phyloP scores from a whole-genome alignment of 2,797 vertebrate species.

The Pachyuromys duprasi region DNA sequence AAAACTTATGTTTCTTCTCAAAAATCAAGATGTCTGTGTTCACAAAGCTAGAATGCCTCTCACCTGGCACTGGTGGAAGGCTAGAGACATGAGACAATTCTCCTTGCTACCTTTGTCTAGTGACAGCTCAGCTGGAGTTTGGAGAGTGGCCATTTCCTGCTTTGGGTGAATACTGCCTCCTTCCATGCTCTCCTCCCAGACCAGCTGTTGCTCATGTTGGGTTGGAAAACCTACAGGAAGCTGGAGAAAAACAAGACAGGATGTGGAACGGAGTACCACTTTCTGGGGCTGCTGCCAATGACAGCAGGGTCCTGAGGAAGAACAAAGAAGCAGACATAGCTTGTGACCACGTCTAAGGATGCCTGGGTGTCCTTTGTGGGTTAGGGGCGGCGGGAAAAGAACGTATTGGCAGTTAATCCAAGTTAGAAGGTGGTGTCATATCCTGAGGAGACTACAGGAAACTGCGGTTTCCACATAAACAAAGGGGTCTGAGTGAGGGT shows the following conservation, averaged over 20 bases:
- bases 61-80: not conserved
- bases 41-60: not conserved
- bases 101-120: not conserved
- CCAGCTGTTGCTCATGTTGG: conserved; percentile 27
- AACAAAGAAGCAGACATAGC: not conserved
- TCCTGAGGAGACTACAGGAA: not conserved
- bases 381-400: not conserved
- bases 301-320: conserved; percentile 15
- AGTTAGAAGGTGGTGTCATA: conserved; percentile 11
- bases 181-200: not conserved
- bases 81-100: accelerated
- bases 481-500: not conserved
- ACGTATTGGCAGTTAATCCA: not conserved
- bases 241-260: not conserved
- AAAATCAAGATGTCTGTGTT: not conserved
- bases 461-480: conserved; percentile 32
- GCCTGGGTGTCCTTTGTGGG: not conserved
- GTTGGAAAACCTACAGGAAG: not conserved
- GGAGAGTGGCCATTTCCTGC: conserved; percentile 42
- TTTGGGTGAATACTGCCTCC: not conserved
- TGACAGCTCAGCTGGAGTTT: accelerated
- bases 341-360: not conserved
- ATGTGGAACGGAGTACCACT: not conserved
- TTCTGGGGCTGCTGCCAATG: not conserved
- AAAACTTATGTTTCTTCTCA: conserved; percentile 33